Conservation (phyloP, 2,888 invertebrate genomes). For the Podabrus alpinus region DNA sequence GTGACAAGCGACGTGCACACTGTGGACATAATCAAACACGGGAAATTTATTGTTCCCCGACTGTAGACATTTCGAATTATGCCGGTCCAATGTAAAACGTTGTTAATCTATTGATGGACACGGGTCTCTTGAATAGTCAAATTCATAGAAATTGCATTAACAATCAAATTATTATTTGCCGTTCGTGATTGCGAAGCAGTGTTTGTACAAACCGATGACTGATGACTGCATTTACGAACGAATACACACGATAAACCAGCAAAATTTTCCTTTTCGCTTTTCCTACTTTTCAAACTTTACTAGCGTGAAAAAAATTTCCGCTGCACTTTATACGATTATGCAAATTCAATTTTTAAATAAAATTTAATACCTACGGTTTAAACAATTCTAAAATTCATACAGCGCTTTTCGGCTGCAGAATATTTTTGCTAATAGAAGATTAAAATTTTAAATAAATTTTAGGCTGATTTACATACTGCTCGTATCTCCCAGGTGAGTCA, state of each 20-base stretch:
- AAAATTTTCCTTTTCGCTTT: neutral
- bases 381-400: neutral
- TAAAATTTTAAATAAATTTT: neutral
- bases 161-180: conserved; percentile 56
- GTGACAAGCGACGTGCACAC: conserved; percentile 22
- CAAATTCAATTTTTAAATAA: neutral
- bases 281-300: neutral
- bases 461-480: neutral
- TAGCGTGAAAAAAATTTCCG: neutral
- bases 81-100: conserved; percentile 44
- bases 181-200: conserved; percentile 50
- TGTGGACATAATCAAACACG: conserved; percentile 44
- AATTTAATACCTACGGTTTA: neutral
- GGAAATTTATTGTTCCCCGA: conserved; percentile 46
- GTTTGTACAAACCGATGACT: conserved; percentile 34
- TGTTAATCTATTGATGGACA: conserved; percentile 47
- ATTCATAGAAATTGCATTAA: conserved; percentile 56
- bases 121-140: conserved; percentile 50
- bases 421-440: neutral
- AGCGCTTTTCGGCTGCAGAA: neutral
- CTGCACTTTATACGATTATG: neutral
- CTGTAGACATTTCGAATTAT: conserved; percentile 52
- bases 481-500: neutral
- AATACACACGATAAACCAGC: neutral
- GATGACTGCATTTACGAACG: conserved; percentile 20